phyloP scores from a whole-genome alignment of 2,888 invertebrate genomes.

The Dicyrtomina minuta region DNA sequence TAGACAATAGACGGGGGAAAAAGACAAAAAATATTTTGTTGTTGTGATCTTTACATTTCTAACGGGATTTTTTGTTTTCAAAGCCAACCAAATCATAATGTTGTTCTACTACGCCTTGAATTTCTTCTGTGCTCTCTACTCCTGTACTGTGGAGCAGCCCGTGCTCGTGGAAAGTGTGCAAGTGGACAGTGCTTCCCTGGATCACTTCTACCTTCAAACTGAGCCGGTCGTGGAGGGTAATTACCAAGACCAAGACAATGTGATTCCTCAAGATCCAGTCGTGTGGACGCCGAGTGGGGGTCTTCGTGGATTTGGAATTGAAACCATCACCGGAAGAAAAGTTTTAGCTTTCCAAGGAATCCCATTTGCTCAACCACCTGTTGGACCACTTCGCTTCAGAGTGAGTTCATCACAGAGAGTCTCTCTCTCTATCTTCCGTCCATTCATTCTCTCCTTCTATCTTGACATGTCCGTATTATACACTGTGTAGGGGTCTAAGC shows the following conservation, averaged over 20 bases:
- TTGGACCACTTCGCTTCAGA: slow-evolving; percentile 76
- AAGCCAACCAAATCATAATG: too few species aligned
- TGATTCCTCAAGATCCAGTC: slow-evolving; percentile 33
- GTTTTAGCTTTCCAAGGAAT: slow-evolving; percentile 86
- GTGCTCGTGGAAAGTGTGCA: slow-evolving; percentile 15
- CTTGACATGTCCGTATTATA: neutral
- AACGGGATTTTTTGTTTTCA: too few species aligned
- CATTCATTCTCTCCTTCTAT: neutral
- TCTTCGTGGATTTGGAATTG: slow-evolving; percentile 46
- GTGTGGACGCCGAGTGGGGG: slow-evolving; percentile 42
- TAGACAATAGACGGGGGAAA: too few species aligned
- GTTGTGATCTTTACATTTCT: too few species aligned
- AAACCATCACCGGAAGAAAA: slow-evolving; percentile 61
- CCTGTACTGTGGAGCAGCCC: slow-evolving; percentile 33
- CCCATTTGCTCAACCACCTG: slow-evolving; percentile 85
- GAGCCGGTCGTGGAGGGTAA: neutral
- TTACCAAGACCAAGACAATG: neutral
- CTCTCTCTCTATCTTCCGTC: neutral
- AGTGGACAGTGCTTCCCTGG: slow-evolving; percentile 4
- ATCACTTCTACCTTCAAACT: slow-evolving; percentile 11
- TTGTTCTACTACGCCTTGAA: slow-evolving; percentile 37
- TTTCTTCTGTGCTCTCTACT: slow-evolving; percentile 36
- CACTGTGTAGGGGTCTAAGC: neutral
- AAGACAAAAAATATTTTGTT: too few species aligned
- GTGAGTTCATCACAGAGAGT: slow-evolving; percentile 28